Evolutionary conservation across 1,140 invertebrate species (phyloP), one percentile per base, ranked within the genome.

Genomic region (Berghia stephanieae): DNA sequence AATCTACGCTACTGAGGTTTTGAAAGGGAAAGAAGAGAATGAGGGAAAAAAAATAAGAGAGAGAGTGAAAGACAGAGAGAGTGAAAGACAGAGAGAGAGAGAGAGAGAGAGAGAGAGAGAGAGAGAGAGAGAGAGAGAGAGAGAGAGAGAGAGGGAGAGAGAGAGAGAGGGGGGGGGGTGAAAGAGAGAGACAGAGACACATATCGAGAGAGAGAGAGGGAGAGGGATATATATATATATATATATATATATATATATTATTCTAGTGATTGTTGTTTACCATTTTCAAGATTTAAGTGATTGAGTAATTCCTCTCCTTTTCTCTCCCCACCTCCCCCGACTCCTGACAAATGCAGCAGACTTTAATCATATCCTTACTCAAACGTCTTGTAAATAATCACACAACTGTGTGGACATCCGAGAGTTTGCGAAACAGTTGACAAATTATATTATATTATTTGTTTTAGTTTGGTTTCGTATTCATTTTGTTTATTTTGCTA

Each of bases 121-220:
- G 1, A 44, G 68, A 71, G 52, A 70, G 75, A 77, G 52, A 77
- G 66, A 71, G 66, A 77, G 75, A 77, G 49, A 60, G 44, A 55
- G 49, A 52, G 44, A 68, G 63, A 34, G 42, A 68, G 34, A 77
- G 34, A 2, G 8, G n/a, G 34, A 31, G 34, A n/a, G 34, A 31
- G 34, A 31, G 5, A 27, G 5, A n/a, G 34, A 10, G 6, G 5
- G 8, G 57, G n/a, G n/a, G 57, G 57, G 8, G 8, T 5, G 13
- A 44, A n/a, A 43, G 40, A 10, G 42, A 21, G 10, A 3, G 18
- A 13, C 3, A 10, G 16, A 10, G 16, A 71, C 31, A 27, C 38
- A 31, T 44, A 43, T 8, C 18, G 40, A 70, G 16, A 43, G 18
- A 5, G 43, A n/a, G n/a, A 42, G 18, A 40, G 40, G 31, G 31